Evolutionary conservation across 2,113 vertebrate genomes (phyloP), one percentile per base, ranked within the genome.

Genomic region (Pyxicephalus adspersus): DNA sequence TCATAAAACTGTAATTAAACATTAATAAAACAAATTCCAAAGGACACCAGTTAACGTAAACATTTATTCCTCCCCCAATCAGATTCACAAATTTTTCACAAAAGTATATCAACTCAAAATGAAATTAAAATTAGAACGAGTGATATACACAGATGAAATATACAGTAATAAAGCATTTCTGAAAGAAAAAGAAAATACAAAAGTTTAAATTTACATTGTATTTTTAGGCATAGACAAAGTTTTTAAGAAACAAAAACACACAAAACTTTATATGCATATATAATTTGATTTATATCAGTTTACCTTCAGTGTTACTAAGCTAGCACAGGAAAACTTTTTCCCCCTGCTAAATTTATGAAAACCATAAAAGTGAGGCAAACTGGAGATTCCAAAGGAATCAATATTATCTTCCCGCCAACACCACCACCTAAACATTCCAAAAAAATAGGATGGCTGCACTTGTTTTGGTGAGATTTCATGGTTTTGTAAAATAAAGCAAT

Each of bases 361-460:
- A 91, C 89, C 90, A 91, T 88, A 91, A 91, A 90, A 78, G 34
- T 91, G 88, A 91, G 90, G 87, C 88, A 90, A 91, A 93, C 88
- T 90, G 91, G 92, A 94, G 92, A 94, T 94, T 90, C 89, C 89
- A 94, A 94, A 88, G 91, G 93, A 94, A 94, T 94, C 93, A 93
- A 93, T 91, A 94, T 94, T 90, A 92, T 91, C 93, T 94, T 93
- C 91, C 93, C 90, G 89, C 92, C 90, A 92, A 89, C 91, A 91
- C 93, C 91, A 90, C 91, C 89, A 67, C 17, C 89, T 90, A 91
- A 89, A 25, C n/a, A 52, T 20, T 70, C 54, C 23, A 19, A 70
- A 34, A 80, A 70, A 80, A 61, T 64, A 79, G n/a, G 57, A 71
- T 80, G 65, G 77, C 66, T 63, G 57, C 38, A 13, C 45, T 72